Evolutionary conservation across 2,888 invertebrate genomes (phyloP).

Genomic region (Allophyes oxyacanthae): DNA sequence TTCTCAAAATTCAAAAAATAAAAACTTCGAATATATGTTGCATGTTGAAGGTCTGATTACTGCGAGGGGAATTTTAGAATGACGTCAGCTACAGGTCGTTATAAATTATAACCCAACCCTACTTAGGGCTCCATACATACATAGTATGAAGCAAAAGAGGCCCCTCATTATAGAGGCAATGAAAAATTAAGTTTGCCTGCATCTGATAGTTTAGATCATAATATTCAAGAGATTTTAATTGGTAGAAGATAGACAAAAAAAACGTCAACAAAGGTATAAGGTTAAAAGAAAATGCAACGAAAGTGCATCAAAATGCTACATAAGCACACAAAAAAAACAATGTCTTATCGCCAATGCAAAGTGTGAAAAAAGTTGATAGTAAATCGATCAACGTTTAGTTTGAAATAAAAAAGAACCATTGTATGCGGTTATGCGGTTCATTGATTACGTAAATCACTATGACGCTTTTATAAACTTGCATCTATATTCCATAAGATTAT

Average conservation of each 20-base stretch:
- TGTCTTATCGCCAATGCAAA: no score
- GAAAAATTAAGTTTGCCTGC: not conserved
- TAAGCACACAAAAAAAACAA: no score
- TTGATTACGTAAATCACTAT: not conserved
- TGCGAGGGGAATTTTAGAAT: conserved; percentile 45
- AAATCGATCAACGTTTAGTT: no score
- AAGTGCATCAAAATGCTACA: no score
- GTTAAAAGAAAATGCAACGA: no score
- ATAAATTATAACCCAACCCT: conserved; percentile 23
- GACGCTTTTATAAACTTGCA: not conserved
- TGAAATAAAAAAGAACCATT: conserved; percentile 1
- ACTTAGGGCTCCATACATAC: conserved; percentile 6
- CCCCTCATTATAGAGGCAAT: conserved; percentile 7
- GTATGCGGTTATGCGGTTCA: not conserved
- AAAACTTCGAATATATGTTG: no score
- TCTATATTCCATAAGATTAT: no score
- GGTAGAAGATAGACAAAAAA: not conserved
- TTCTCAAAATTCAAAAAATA: not conserved
- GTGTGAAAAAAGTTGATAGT: no score
- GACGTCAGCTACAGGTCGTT: conserved; percentile 47
- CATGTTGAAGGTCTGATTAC: conserved; percentile 24
- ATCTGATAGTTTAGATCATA: no score
- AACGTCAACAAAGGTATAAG: no score
- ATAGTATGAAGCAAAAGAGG: not conserved
- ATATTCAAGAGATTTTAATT: no score